Percentiles rank a stretch among this genome's conserved stretches.
Conservation (phyloP, 2,888 invertebrate species). For the Eristalis arbustorum region DNA sequence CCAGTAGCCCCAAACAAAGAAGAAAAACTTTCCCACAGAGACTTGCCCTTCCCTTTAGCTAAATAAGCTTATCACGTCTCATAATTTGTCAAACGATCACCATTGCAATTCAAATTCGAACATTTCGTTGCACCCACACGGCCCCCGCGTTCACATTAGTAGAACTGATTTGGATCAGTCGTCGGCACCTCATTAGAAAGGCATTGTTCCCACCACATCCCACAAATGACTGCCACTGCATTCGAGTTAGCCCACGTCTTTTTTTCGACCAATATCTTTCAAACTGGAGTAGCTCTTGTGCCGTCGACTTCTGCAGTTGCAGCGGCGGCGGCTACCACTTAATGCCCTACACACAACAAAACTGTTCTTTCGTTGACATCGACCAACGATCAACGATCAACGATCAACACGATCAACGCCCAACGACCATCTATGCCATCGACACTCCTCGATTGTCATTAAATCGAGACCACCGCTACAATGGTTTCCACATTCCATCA, state of each 20-base stretch:
- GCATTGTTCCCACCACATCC: neutral
- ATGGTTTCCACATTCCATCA: neutral
- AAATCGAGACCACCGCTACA: neutral
- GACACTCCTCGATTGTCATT: neutral
- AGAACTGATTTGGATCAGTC: neutral
- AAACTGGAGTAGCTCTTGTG: neutral
- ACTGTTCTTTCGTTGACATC: neutral
- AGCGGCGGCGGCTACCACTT: conserved; percentile 4
- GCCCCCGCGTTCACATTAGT: neutral
- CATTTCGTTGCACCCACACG: neutral
- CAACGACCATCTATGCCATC: neutral
- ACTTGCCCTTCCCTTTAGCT: too few species aligned
- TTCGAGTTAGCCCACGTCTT: neutral
- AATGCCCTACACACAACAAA: neutral
- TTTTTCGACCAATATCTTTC: neutral
- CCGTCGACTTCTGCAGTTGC: neutral
- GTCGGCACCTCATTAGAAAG: neutral
- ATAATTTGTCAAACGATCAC: neutral
- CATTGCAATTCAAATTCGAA: neutral
- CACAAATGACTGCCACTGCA: neutral
- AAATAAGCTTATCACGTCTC: too few species aligned
- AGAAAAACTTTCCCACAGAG: too few species aligned
- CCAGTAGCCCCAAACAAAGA: too few species aligned
- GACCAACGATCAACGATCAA: neutral
- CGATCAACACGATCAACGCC: too few species aligned